Conservation (phyloP, 2,888 invertebrate species). For the Perithous albicinctus region DNA sequence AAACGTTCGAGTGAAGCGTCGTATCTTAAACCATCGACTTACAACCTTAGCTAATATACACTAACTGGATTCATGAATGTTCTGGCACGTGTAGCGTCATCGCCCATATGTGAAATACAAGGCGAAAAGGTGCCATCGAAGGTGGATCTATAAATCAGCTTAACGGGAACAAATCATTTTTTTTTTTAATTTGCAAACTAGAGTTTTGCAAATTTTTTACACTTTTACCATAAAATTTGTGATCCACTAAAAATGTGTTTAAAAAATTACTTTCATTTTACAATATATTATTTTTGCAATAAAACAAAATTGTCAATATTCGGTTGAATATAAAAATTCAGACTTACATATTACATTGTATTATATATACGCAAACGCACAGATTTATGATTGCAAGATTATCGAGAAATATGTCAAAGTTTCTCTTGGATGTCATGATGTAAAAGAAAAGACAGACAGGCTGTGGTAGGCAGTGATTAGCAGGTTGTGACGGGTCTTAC, state of each 20-base stretch:
- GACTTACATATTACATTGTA: neutral
- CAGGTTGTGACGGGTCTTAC: conserved; percentile 79
- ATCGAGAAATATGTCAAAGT: neutral
- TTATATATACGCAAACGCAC: neutral
- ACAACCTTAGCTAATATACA: neutral
- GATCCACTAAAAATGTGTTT: no score
- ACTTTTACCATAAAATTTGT: no score
- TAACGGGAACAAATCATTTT: no score
- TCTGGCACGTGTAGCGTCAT: neutral
- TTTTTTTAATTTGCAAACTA: no score
- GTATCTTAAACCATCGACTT: conserved; percentile 61
- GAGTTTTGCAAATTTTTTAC: no score
- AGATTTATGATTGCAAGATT: neutral
- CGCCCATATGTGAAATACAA: neutral
- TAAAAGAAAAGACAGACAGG: conserved; percentile 51
- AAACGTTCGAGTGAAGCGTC: conserved; percentile 63
- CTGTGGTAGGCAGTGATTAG: conserved; percentile 78
- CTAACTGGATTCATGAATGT: neutral
- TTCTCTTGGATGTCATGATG: conserved; percentile 32
- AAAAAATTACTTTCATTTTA: no score
- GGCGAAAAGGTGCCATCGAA: neutral
- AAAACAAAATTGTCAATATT: no score
- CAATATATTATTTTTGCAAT: no score
- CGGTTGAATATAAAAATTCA: neutral
- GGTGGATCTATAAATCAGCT: neutral